Base-by-base conservation (phyloP, 2,888 invertebrate genomes). In the Alitta virens region DNA sequence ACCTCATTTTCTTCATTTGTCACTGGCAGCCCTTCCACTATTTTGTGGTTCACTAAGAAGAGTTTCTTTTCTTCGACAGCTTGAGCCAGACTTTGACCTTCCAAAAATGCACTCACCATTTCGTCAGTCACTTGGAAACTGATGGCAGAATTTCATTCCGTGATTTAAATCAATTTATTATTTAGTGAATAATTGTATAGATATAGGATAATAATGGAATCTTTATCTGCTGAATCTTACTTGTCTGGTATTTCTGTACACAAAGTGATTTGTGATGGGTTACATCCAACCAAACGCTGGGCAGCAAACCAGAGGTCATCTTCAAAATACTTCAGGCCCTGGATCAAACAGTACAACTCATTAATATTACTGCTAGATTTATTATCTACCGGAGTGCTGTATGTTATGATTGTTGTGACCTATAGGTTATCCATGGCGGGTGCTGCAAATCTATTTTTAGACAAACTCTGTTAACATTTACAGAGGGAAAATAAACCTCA, bases 271-370 rank as follows among this genome's bases (percentile, higher is more conserved):
- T 82, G 67, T 16, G 78, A 76, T 23, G 83, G 83, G 69, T 84
- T 84, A 68, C 82, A 80, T 27, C 84, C 84, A 63, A 81, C 80
- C 7, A 84, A 70, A 26, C 84, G 72, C 66, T 84, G 84, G 2
- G 77, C 71, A 2, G 83, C 84, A 71, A 84, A 84, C 74, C 65
- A 68, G 16, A 67, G 33, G 53, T 71, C 71, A 51, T 71, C 66
- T 25, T 65, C 66, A 70, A 67, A 68, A 25, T 67, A 53, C 25
- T 71, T 65, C 33, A 67, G 46, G 7, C 70, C 70, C 69, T 70
- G 42, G 21, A 49, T 9, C 2, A 16, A 46, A 46, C 46, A 46
- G n/a, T n/a, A n/a, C n/a, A n/a, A n/a, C n/a, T n/a, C n/a, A n/a
- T n/a, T n/a, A n/a, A n/a, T n/a, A n/a, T n/a, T n/a, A n/a, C n/a